Evolutionary conservation across 2,797 vertebrate genomes (phyloP).

Genomic region (Hemibagrus guttatus): DNA sequence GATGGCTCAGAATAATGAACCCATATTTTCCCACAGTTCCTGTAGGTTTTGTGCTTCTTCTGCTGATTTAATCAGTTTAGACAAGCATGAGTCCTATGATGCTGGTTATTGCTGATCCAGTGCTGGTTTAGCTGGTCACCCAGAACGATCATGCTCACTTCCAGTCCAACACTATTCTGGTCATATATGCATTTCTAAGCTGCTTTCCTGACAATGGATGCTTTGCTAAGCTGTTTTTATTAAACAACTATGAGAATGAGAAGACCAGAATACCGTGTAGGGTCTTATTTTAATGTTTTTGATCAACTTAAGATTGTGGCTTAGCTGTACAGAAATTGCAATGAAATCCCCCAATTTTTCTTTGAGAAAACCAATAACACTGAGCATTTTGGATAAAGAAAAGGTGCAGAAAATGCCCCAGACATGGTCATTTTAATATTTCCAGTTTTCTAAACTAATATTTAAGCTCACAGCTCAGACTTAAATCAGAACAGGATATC

Average conservation of each 20-base stretch:
- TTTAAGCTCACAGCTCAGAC: background rate
- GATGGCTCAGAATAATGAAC: background rate
- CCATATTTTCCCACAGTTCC: background rate
- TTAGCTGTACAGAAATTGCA: background rate
- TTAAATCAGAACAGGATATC: background rate
- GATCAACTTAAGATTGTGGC: background rate
- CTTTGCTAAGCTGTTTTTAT: background rate
- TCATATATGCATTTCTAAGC: background rate
- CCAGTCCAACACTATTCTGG: background rate
- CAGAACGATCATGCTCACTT: background rate
- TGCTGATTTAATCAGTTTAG: constrained; percentile 13
- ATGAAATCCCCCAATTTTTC: background rate
- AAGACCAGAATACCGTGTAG: background rate
- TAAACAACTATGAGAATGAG: background rate
- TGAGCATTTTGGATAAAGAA: background rate
- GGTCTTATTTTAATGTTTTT: background rate
- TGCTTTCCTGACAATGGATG: background rate
- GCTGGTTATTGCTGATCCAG: constrained; percentile 16
- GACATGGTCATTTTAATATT: background rate
- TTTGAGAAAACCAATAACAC: background rate
- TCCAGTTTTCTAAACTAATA: background rate
- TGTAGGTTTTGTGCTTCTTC: constrained; percentile 1
- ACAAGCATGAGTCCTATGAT: background rate
- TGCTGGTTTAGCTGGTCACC: constrained; percentile 15
- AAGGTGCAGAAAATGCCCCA: background rate